A percentile compares a stretch with the other conserved stretches of the same genome.
These are phyloP conservation scores for Murina feae DNA, from an alignment of 2,113 vertebrate genomes.

Conservation along the genomic window DNA sequence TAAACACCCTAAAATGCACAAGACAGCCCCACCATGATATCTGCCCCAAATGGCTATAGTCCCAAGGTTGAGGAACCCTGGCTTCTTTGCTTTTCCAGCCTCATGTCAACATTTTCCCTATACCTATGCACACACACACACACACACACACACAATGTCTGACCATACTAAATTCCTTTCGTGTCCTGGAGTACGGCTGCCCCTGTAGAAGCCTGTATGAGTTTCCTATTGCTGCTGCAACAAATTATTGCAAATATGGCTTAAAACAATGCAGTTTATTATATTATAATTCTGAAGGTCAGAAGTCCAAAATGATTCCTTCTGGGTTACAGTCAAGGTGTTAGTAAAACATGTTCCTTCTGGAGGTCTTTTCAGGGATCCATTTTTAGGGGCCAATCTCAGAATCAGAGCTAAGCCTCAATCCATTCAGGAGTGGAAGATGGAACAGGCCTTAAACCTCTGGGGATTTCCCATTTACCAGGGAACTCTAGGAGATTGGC, in stretches of 20 bases:
- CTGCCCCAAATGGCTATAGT: neutral
- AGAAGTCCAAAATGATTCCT: neutral
- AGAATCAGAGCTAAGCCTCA: neutral
- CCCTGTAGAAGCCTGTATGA: neutral
- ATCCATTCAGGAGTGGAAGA: neutral
- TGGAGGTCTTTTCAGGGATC: neutral
- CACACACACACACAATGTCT: neutral
- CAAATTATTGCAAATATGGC: neutral
- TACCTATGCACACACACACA: neutral
- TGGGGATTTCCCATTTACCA: neutral
- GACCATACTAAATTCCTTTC: neutral
- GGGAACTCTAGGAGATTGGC: neutral
- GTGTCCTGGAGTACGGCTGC: neutral
- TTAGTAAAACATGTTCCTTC: neutral
- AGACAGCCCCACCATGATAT: too few species aligned
- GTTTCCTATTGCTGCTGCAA: neutral
- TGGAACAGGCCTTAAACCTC: neutral
- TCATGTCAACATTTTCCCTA: neutral
- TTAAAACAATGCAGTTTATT: neutral
- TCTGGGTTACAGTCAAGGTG: neutral
- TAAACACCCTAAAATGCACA: neutral
- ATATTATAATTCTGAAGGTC: neutral
- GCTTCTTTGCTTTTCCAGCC: neutral
- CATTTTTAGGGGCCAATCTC: neutral
- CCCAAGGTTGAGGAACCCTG: neutral